A percentile compares a stretch with the other conserved stretches of the same genome.
phyloP scores from a whole-genome alignment of 2,113 vertebrate species.

The Poeciliopsis turrubarensis region DNA sequence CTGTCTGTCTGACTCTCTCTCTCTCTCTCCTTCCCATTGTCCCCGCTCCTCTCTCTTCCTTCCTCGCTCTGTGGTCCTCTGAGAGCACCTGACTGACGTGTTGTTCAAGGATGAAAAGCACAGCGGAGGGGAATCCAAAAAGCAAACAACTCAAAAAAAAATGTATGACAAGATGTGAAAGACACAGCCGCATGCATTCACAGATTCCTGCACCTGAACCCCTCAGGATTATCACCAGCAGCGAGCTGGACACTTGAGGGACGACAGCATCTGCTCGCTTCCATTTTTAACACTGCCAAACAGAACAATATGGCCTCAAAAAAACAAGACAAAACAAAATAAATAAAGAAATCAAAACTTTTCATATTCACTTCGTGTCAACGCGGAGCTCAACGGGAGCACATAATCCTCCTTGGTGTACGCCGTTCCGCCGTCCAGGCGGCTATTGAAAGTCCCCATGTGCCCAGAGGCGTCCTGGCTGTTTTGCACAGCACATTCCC shows the following conservation, averaged over 20 bases:
- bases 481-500: constrained; percentile 52
- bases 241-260: constrained; percentile 64
- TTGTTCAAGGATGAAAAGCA: constrained; percentile 72
- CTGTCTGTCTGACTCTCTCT: constrained; percentile 35
- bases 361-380: constrained; percentile 36
- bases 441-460: constrained; percentile 31
- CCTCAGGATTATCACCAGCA: constrained; percentile 58
- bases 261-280: constrained; percentile 66
- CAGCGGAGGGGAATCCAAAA: constrained; percentile 58
- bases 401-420: constrained; percentile 18
- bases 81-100: constrained; percentile 75
- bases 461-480: constrained; percentile 41
- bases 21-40: constrained; percentile 53
- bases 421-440: constrained; percentile 40
- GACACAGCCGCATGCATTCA: constrained; percentile 16
- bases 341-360: constrained; percentile 15
- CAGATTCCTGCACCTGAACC: constrained; percentile 24
- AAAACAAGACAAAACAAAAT: neutral
- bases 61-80: constrained; percentile 54
- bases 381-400: constrained; percentile 16
- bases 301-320: constrained; percentile 48
- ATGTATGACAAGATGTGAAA: constrained; percentile 12
- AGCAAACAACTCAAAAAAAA: constrained; percentile 63
- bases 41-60: constrained; percentile 38
- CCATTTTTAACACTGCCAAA: constrained; percentile 59